Conservation (phyloP, 1,140 invertebrate species). For the Neoseiulus cucumeris region DNA sequence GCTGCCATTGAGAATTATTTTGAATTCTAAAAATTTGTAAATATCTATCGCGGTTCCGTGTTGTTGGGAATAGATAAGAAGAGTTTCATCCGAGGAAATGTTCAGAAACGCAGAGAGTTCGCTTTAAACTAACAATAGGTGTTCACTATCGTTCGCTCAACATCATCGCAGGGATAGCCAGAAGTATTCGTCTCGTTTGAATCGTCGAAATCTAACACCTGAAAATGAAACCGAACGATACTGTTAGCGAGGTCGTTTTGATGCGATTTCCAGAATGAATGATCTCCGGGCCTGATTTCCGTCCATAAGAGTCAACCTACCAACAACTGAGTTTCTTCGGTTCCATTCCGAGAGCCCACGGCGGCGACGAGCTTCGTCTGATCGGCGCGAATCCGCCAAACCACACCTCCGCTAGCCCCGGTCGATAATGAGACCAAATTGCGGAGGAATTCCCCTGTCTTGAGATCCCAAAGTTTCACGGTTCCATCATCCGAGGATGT, state of each 20-base stretch:
- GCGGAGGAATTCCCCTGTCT: slow-evolving; percentile 82
- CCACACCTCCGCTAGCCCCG: slow-evolving; percentile 91
- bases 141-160: not conserved
- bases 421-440: slow-evolving; percentile 81
- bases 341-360: slow-evolving; percentile 90
- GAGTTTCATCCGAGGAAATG: not conserved
- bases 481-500: slow-evolving; percentile 98
- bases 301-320: slow-evolving; percentile 32
- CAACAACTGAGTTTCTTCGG: slow-evolving; percentile 93
- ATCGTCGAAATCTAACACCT: slow-evolving; percentile 68
- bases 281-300: not conserved
- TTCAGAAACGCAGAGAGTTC: not conserved
- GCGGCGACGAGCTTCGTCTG: slow-evolving; percentile 94
- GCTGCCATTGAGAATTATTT: slow-evolving; percentile 9
- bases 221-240: not conserved
- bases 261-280: not conserved
- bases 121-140: not conserved
- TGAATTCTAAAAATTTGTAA: not conserved
- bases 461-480: slow-evolving; percentile 95
- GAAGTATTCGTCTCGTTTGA: slow-evolving; percentile 28
- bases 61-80: not conserved
- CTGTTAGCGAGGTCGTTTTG: not conserved
- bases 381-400: slow-evolving; percentile 88
- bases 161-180: not conserved
- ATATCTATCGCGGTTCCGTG: not conserved